Evolutionary conservation across 2,888 invertebrate genomes (phyloP).

Genomic region (Dasypolia templi): DNA sequence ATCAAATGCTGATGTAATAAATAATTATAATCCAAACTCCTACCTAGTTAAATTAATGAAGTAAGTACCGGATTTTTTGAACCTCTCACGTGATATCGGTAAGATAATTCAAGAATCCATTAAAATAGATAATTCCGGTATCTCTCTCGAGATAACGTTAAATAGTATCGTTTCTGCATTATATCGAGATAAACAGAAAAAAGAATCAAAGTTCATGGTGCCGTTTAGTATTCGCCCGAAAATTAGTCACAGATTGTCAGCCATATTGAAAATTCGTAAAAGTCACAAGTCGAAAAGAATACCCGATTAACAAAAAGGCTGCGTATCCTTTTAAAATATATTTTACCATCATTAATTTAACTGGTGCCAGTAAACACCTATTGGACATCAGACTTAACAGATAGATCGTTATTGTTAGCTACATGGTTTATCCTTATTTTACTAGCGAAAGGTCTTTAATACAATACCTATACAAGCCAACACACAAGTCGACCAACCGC

Average conservation of each 20-base stretch:
- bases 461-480: background rate
- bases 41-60: slow-evolving; percentile 9
- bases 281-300: slow-evolving; percentile 4
- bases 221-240: background rate
- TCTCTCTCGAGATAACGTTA: slow-evolving; percentile 2
- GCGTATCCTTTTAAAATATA: too few species aligned
- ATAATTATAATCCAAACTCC: too few species aligned
- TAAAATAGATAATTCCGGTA: slow-evolving; percentile 9
- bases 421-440: background rate
- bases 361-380: too few species aligned
- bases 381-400: too few species aligned
- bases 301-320: background rate
- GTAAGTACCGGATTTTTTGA: background rate
- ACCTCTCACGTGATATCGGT: slow-evolving; percentile 13
- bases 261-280: slow-evolving; percentile 11
- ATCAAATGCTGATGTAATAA: too few species aligned
- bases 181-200: background rate
- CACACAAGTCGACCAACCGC: background rate
- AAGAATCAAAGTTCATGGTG: background rate
- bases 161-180: background rate
- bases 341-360: too few species aligned
- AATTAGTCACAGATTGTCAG: background rate
- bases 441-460: background rate
- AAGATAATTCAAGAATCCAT: slow-evolving; percentile 17
- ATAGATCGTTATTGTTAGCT: too few species aligned